These are phyloP conservation scores for Nebria salina DNA, from an alignment of 2,888 invertebrate species.

Conservation along the genomic window DNA sequence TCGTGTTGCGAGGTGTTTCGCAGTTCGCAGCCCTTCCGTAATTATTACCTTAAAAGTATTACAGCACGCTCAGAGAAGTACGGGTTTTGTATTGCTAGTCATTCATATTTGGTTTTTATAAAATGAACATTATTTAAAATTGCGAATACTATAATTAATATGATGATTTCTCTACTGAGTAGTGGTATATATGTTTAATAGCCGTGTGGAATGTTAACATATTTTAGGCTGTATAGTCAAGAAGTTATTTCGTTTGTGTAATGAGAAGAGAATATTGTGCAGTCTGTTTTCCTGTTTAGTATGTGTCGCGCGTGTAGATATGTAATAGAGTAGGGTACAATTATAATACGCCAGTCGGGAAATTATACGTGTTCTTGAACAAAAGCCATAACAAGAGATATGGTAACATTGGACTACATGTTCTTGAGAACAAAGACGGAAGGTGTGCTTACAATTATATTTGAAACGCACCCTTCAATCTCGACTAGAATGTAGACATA, in stretches of 20 bases:
- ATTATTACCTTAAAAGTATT: neutral
- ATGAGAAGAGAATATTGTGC: neutral
- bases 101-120: too few relatives aligned
- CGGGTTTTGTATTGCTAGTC: too few relatives aligned
- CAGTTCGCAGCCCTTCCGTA: neutral
- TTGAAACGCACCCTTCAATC: conserved; percentile 5
- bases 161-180: too few relatives aligned
- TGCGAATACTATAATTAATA: too few relatives aligned
- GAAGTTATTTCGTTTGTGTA: neutral
- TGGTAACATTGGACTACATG: neutral
- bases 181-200: too few relatives aligned
- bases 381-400: neutral
- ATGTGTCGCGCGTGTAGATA: neutral
- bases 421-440: neutral
- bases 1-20: neutral
- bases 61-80: too few relatives aligned
- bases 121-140: too few relatives aligned
- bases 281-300: neutral
- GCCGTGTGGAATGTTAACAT: neutral
- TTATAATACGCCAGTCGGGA: neutral
- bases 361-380: conserved; percentile 27
- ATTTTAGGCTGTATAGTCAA: neutral
- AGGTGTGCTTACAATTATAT: conserved; percentile 3
- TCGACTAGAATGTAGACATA: neutral
- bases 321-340: neutral